A percentile compares a stretch with the other conserved stretches of the same genome.
Evolutionary conservation across 2,797 vertebrate species (phyloP).

Genomic region (Lycodopsis pacificus): DNA sequence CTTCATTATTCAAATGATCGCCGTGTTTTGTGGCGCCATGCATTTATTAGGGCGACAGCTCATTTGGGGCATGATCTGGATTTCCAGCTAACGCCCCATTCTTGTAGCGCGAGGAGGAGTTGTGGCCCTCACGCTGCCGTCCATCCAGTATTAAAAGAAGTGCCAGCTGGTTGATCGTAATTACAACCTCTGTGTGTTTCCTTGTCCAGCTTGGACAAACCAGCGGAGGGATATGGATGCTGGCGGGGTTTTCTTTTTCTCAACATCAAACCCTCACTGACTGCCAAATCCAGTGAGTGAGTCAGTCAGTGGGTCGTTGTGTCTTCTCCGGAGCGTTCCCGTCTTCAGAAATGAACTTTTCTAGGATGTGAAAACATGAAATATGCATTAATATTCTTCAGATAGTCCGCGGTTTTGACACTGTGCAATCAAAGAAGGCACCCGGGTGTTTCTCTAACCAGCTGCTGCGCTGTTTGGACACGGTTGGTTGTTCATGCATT

Average conservation of each 20-base stretch:
- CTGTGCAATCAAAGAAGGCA: constrained; percentile 29
- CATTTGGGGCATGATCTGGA: neutral
- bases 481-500: constrained; percentile 55
- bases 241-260: constrained; percentile 9
- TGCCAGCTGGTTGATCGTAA: constrained; percentile 59
- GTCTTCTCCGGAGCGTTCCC: constrained; percentile 15
- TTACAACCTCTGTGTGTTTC: constrained; percentile 46
- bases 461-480: constrained; percentile 40
- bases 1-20: constrained; percentile 16
- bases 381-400: constrained; percentile 18
- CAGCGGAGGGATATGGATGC: constrained; percentile 23
- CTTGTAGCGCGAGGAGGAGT: constrained; percentile 4
- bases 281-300: constrained; percentile 41
- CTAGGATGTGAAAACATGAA: constrained; percentile 1
- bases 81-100: neutral
- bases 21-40: neutral
- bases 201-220: constrained; percentile 45
- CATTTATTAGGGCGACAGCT: neutral
- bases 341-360: constrained; percentile 17
- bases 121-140: neutral
- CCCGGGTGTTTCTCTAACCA: constrained; percentile 45
- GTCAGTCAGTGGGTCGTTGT: constrained; percentile 28
- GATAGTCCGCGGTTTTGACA: constrained; percentile 29
- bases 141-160: constrained; percentile 19
- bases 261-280: constrained; percentile 20